These are phyloP conservation scores for Metellina segmentata DNA, from an alignment of 2,888 invertebrate genomes.

Conservation along the genomic window DNA sequence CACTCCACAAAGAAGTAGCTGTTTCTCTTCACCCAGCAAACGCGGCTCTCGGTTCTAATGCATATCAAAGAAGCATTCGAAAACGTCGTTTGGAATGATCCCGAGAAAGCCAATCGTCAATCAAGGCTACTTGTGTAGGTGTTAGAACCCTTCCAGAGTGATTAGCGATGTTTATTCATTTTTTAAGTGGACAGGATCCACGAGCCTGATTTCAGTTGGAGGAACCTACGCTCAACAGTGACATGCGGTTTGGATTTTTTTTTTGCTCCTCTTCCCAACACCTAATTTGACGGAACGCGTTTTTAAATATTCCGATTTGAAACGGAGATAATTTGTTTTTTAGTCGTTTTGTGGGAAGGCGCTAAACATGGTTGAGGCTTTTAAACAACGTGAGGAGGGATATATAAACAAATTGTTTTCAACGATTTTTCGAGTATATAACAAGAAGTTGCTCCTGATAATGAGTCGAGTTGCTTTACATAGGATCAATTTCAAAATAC, in stretches of 20 bases:
- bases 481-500: too few relatives aligned
- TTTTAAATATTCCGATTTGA: not conserved
- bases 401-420: too few relatives aligned
- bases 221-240: conserved; percentile 1
- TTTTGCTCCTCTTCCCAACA: not conserved
- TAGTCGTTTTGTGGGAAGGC: not conserved
- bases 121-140: not conserved
- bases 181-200: not conserved
- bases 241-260: not conserved
- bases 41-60: too few relatives aligned
- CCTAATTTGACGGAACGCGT: not conserved
- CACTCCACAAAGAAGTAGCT: too few relatives aligned
- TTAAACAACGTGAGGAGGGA: too few relatives aligned
- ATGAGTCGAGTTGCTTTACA: too few relatives aligned
- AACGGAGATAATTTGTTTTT: not conserved
- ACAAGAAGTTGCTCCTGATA: too few relatives aligned
- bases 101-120: not conserved
- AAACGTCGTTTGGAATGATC: too few relatives aligned
- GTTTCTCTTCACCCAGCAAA: too few relatives aligned
- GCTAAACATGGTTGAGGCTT: too few relatives aligned
- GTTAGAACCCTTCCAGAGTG: not conserved
- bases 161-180: not conserved
- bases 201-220: not conserved
- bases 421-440: too few relatives aligned
- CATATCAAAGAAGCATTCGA: too few relatives aligned